These are phyloP conservation scores for Candoia aspera DNA, from an alignment of 2,113 vertebrate species.

Conservation along the genomic window DNA sequence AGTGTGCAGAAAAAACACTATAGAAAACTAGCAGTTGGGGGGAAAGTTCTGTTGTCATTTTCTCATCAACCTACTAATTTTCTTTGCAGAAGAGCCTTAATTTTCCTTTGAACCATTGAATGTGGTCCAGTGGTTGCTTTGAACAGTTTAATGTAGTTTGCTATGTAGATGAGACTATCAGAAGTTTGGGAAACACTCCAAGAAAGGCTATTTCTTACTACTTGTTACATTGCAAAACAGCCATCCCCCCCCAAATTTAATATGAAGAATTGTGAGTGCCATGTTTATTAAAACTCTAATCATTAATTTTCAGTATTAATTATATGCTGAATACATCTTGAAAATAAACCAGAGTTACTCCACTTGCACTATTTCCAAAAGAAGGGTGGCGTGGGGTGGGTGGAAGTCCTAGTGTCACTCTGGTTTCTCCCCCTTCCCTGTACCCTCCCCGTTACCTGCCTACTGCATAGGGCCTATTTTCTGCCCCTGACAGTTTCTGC, in stretches of 20 bases:
- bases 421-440: constrained; percentile 6
- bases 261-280: neutral
- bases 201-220: neutral
- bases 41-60: neutral
- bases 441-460: constrained; percentile 69
- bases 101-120: too few species aligned
- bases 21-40: neutral
- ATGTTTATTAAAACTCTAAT: neutral
- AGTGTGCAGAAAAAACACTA: neutral
- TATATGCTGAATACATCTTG: neutral
- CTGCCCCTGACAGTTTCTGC: constrained; percentile 92
- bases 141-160: neutral
- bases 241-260: neutral
- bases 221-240: neutral
- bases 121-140: neutral
- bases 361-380: constrained; percentile 45
- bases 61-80: neutral
- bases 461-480: constrained; percentile 81
- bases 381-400: constrained; percentile 55
- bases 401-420: constrained; percentile 63
- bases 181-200: neutral
- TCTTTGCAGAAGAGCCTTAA: neutral
- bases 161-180: neutral
- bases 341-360: constrained; percentile 17
- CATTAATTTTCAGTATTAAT: neutral